Evolutionary conservation across 2,113 vertebrate species (phyloP).

Genomic region (Rhinoderma darwinii): DNA sequence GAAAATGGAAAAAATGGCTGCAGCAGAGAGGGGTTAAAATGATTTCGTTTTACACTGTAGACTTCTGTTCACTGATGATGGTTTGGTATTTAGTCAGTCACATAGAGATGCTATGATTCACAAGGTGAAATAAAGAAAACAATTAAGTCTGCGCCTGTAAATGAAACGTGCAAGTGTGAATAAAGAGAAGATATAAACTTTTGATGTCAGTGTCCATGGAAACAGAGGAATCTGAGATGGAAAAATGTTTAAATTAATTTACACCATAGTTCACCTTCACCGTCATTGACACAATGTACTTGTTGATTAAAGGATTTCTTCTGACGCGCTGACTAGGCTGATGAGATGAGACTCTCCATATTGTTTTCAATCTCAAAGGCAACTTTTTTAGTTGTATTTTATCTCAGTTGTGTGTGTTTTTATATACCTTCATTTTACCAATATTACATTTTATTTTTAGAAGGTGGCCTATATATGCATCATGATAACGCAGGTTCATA

Average conservation of each 20-base stretch:
- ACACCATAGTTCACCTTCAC: slow-evolving; percentile 39
- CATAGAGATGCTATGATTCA: background rate
- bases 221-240: slow-evolving; percentile 13
- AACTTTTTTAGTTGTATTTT: background rate
- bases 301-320: slow-evolving; percentile 45
- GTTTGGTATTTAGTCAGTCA: background rate
- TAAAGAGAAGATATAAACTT: background rate
- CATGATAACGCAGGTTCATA: background rate
- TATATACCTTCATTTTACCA: background rate
- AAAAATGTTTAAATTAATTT: slow-evolving; percentile 35
- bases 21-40: background rate
- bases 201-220: slow-evolving; percentile 38
- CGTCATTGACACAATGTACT: slow-evolving; percentile 35
- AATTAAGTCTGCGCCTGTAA: background rate
- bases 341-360: background rate
- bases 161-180: background rate
- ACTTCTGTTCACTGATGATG: background rate
- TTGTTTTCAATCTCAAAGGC: slow-evolving; percentile 2
- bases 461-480: background rate
- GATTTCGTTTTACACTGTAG: background rate
- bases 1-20: too few species aligned
- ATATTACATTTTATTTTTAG: background rate
- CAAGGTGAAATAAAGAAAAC: background rate
- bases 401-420: background rate
- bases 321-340: background rate